Evolutionary conservation across 1,140 invertebrate species (phyloP).

Genomic region (Drosophila santomea): DNA sequence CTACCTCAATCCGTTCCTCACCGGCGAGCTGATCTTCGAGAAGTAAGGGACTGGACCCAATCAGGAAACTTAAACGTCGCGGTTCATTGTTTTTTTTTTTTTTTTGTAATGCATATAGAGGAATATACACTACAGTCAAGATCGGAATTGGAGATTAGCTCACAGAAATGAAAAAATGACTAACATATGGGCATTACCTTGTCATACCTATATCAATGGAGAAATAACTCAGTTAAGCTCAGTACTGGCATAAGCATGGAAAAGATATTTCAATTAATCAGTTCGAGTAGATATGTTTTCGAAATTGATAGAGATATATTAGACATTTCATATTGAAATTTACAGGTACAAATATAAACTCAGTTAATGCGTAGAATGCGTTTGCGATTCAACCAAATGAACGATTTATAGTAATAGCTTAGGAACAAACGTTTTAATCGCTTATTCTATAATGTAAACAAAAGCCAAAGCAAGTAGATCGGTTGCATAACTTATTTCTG

Average conservation of each 20-base stretch:
- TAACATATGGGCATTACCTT: neutral
- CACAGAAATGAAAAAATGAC: neutral
- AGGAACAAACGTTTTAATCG: neutral
- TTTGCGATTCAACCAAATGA: neutral
- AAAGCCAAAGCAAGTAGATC: neutral
- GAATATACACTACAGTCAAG: neutral
- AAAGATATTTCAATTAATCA: neutral
- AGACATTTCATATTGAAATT: slow-evolving; percentile 8
- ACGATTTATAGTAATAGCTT: neutral
- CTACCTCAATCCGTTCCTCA: slow-evolving; percentile 81
- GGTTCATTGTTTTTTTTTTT: slow-evolving; percentile 10
- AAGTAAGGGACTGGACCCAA: slow-evolving; percentile 55
- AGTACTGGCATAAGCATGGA: slow-evolving; percentile 20
- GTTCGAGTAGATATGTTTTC: slow-evolving; percentile 2
- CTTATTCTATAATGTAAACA: neutral
- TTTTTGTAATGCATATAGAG: slow-evolving; percentile 12
- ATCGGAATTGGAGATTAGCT: slow-evolving; percentile 12
- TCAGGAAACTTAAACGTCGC: neutral
- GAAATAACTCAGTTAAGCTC: slow-evolving; percentile 15
- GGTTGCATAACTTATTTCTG: neutral
- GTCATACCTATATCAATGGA: slow-evolving; percentile 24
- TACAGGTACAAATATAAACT: neutral
- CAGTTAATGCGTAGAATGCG: slow-evolving; percentile 2
- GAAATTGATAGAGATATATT: slow-evolving; percentile 1
- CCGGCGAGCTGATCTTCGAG: slow-evolving; percentile 81